Evolutionary conservation across 2,888 invertebrate species (phyloP).

Genomic region (Eristalis intricaria): DNA sequence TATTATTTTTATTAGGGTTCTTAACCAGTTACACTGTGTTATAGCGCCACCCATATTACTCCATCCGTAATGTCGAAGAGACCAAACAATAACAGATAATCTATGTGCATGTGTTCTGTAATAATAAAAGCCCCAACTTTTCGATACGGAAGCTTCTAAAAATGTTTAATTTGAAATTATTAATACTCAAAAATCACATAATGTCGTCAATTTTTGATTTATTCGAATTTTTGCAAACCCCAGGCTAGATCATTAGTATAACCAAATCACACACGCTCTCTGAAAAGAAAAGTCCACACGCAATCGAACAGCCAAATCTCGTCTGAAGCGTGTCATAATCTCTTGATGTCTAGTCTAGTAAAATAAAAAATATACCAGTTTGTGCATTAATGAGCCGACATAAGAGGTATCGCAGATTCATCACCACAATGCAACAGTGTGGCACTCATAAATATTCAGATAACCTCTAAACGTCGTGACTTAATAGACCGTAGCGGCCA

Average conservation of each 20-base stretch:
- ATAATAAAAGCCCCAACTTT: background rate
- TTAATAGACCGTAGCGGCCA: background rate
- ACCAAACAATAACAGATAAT: background rate
- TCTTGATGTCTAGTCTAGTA: background rate
- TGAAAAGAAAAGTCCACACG: background rate
- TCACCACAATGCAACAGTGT: background rate
- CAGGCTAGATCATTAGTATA: background rate
- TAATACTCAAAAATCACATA: background rate
- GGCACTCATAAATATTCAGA: constrained; percentile 22
- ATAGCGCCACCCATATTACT: too few relatives aligned
- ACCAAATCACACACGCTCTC: background rate
- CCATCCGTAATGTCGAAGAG: too few relatives aligned
- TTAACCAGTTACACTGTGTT: too few relatives aligned
- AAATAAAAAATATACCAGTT: background rate
- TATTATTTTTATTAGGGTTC: too few relatives aligned
- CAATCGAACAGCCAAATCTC: background rate
- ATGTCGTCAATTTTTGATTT: background rate
- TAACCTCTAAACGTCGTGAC: background rate
- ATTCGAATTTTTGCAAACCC: background rate
- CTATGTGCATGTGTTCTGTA: background rate
- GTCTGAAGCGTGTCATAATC: background rate
- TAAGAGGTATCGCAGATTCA: background rate
- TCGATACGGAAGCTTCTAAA: background rate
- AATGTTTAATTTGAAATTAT: background rate
- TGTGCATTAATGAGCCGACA: background rate